Evolutionary conservation across 2,888 invertebrate genomes (phyloP), one percentile per base, ranked within the genome.

Genomic region (Scaptomyza caliginosa): DNA sequence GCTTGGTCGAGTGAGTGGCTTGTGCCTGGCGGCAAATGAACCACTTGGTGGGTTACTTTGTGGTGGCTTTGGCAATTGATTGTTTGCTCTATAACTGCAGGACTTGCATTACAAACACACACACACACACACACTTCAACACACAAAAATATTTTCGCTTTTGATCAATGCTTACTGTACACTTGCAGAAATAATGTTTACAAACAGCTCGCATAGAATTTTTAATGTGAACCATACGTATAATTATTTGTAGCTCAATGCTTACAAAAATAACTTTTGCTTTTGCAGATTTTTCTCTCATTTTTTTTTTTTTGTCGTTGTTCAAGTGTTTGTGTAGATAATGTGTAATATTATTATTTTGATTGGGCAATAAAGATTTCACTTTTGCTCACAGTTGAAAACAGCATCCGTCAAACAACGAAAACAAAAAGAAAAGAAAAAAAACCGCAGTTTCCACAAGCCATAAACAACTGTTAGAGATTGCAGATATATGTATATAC

Each of bases 71-170:
- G 67, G 43, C 70, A 85, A 84, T 83, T 84, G 87, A 84, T 86
- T 84, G 80, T 85, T 84, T 84, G 86, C 85, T 82, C 85, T 38
- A 85, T 74, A 85, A 83, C 87, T 83, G 71, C 77, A 82, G 86
- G 86, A 82, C 85, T 74, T 67, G 77, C 34, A 45, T 16, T 56
- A 19, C 28, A 24, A 32, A 32, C 32, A 7, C 32, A 13, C 32
- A 32, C 32, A 32, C 32, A 32, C 32, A 13, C 6, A 32, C 8
- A 24, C 24, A 24, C 24, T n/a, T n/a, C n/a, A n/a, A 24, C 7
- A 28, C 8, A 28, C 28, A 74, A 69, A 62, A 65, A 58, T 59
- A 64, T 67, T 71, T 64, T 58, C 58, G 64, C 54, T 73, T 67
- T 71, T 56, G 50, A 36, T 26, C 11, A 48, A 17, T 46, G 24